Conservation (phyloP, 2,113 vertebrate species). For the Polypterus senegalus region DNA sequence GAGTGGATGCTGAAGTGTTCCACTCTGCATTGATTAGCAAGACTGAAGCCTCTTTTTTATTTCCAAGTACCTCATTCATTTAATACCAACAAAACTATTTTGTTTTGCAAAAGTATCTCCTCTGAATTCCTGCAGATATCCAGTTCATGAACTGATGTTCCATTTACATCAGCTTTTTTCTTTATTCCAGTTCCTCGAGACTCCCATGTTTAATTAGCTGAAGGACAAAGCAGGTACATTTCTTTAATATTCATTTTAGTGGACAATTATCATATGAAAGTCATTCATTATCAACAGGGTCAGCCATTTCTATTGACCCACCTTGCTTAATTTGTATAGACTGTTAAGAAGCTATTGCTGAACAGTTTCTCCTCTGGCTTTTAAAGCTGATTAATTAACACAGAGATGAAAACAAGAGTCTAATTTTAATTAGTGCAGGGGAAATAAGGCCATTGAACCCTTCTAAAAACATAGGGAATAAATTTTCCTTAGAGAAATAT, state of each 20-base stretch:
- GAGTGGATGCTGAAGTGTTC: no score
- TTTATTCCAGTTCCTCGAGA: no score
- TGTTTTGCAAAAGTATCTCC: no score
- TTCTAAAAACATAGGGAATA: neutral
- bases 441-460: neutral
- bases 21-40: no score
- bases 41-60: no score
- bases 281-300: slow-evolving; percentile 4
- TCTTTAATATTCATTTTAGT: slow-evolving; percentile 2
- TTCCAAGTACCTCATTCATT: no score
- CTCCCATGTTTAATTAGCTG: neutral
- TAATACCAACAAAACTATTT: no score
- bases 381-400: slow-evolving; percentile 14
- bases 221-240: slow-evolving; percentile 5
- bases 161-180: no score
- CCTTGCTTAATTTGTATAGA: slow-evolving; percentile 12
- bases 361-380: slow-evolving; percentile 5
- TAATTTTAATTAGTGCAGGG: slow-evolving; percentile 7
- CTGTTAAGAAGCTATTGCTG: slow-evolving; percentile 4
- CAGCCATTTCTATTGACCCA: slow-evolving; percentile 8
- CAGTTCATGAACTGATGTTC: no score
- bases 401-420: slow-evolving; percentile 2
- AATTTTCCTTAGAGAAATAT: neutral
- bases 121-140: no score
- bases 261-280: slow-evolving; percentile 11